Evolutionary conservation across 2,888 invertebrate genomes (phyloP), one percentile per base, ranked within the genome.

Genomic region (Drosophila histrio): DNA sequence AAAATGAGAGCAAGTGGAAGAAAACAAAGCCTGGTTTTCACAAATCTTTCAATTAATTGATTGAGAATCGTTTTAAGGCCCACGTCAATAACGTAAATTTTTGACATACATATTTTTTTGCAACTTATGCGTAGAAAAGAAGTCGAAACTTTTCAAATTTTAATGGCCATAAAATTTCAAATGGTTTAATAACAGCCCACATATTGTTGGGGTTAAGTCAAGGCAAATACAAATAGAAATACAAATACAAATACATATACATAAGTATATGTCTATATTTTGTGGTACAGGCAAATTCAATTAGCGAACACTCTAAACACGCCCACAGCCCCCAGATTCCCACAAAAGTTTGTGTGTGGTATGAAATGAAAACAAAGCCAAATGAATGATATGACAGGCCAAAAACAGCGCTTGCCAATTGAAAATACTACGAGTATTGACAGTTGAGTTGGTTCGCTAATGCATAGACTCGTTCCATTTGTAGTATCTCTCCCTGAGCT

Each of bases 281-380:
- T 41, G 54, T 76, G 44, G 59, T 43, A 79, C 86, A 85, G 63
- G 63, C 53, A 79, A 79, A 85, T 85, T 79, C 86, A 86, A 79
- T 79, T 79, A 79, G 79, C 60, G 58, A 85, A 54, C 63, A 80
- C 68, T 58, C 53, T 41, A 34, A 54, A 59, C 44, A 52, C 74
- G 64, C 79, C 78, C 72, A 76, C 72, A 44, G 52, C 26, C 50
- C 9, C 30, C 7, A 39, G 36, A 17, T 17, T 32, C 52, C 52
- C 52, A 17, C 41, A 53, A n/a, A n/a, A n/a, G 30, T 49, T 24
- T 15, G 26, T 39, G 17, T 19, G 17, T 19, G 17, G 17, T 36
- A 57, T 36, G 41, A 53, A 75, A 79, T 44, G 52, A 54, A 77
- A 80, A 59, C 58, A 61, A 64, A 76, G 54, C 46, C 41, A 56